A percentile compares a stretch with the other conserved stretches of the same genome.
Evolutionary conservation across 1,140 invertebrate species (phyloP).

Genomic region (Lutraria rhynchaena): DNA sequence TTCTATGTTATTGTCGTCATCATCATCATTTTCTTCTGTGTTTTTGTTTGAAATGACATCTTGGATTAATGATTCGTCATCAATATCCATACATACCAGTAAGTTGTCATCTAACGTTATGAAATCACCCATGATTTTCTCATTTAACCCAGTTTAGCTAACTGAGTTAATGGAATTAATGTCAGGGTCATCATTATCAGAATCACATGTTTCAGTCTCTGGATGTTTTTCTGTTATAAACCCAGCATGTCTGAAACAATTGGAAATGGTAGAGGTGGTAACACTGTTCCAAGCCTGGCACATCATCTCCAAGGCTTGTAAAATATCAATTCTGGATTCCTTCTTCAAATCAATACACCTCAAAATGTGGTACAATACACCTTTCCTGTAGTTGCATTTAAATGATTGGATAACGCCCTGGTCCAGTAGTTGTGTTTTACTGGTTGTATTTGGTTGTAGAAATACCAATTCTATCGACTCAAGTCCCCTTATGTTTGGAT

Average conservation of each 20-base stretch:
- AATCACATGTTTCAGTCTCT: not conserved
- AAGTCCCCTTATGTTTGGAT: conserved; percentile 2
- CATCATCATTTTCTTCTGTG: too few species aligned
- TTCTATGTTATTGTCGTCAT: too few species aligned
- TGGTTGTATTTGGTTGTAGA: conserved; percentile 22
- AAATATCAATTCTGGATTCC: conserved; percentile 11
- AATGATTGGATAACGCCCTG: conserved; percentile 25
- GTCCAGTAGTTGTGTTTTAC: conserved; percentile 5
- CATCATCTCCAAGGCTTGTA: conserved; percentile 35
- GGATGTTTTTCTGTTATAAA: not conserved
- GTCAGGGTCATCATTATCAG: conserved; percentile 10
- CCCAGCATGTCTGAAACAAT: too few species aligned
- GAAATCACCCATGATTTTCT: too few species aligned
- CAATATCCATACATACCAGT: too few species aligned
- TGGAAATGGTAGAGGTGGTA: conserved; percentile 30
- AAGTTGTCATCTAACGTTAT: too few species aligned
- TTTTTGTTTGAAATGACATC: too few species aligned
- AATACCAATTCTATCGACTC: not conserved
- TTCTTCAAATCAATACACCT: conserved; percentile 26
- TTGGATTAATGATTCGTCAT: too few species aligned
- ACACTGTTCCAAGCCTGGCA: conserved; percentile 35
- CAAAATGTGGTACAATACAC: not conserved
- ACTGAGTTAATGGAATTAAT: conserved; percentile 11
- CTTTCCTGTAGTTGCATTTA: conserved; percentile 51
- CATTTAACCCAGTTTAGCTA: not conserved